These are phyloP conservation scores for Oscheius myriophilus DNA, from an alignment of 2,888 invertebrate species.

Conservation along the genomic window DNA sequence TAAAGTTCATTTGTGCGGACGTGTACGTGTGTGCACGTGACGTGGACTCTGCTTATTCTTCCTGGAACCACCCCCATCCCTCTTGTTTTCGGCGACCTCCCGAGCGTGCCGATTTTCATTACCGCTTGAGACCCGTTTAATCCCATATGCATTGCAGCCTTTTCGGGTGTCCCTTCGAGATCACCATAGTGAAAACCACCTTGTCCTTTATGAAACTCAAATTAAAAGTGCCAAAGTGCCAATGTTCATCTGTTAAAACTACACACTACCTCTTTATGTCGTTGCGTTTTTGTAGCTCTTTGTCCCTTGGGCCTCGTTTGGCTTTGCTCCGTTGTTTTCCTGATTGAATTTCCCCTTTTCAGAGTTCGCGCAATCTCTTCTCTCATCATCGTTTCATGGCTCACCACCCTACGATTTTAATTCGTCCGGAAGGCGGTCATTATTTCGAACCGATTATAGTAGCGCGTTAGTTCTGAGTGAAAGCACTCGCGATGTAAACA, in stretches of 20 bases:
- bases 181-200: background rate
- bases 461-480: too few relatives aligned
- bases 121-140: constrained; percentile 12
- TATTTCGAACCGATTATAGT: too few relatives aligned
- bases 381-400: background rate
- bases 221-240: background rate
- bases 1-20: too few relatives aligned
- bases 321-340: background rate
- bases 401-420: background rate
- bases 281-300: background rate
- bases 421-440: background rate
- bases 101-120: constrained; percentile 11
- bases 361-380: background rate
- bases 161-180: background rate
- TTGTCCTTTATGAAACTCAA: background rate
- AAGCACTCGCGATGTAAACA: too few relatives aligned
- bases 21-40: too few relatives aligned
- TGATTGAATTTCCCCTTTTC: background rate
- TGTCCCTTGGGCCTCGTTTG: background rate
- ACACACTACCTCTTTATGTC: constrained; percentile 1
- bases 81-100: too few relatives aligned
- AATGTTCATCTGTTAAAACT: background rate
- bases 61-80: too few relatives aligned
- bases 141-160: constrained; percentile 25
- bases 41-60: constrained; percentile 2